phyloP scores from a whole-genome alignment of 2,113 vertebrate species.

The Cryptoleucopteryx plumbea region DNA sequence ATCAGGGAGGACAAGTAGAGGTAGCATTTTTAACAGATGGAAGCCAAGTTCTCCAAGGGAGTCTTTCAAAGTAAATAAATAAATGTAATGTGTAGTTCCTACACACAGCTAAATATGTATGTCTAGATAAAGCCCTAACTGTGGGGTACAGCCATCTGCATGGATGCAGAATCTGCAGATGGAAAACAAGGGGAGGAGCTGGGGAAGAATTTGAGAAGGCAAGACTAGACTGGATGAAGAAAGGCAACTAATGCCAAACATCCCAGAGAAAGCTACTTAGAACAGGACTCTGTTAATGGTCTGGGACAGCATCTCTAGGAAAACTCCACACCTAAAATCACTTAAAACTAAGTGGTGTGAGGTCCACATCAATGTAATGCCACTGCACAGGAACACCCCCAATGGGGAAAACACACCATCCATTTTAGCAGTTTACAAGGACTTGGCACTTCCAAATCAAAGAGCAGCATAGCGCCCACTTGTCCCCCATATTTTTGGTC shows the following conservation, averaged over 20 bases:
- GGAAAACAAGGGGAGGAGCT: neutral
- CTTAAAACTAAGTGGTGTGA: neutral
- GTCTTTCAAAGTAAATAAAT: constrained; percentile 35
- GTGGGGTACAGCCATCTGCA: neutral
- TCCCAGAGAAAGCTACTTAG: neutral
- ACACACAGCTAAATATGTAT: neutral
- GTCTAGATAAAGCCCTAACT: neutral
- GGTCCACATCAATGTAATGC: neutral
- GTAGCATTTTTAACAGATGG: constrained; percentile 27
- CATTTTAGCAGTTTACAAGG: neutral
- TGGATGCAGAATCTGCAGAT: neutral
- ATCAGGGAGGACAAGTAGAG: neutral
- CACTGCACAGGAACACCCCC: neutral
- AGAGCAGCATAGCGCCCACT: neutral
- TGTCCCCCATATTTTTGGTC: neutral
- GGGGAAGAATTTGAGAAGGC: neutral
- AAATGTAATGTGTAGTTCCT: constrained; percentile 35
- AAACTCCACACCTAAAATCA: neutral
- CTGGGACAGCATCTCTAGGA: neutral
- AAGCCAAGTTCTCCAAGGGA: neutral
- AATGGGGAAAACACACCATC: neutral
- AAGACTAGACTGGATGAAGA: neutral
- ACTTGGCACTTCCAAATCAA: neutral
- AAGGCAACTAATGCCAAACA: neutral
- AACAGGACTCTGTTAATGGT: neutral